phyloP scores from a whole-genome alignment of 2,797 vertebrate genomes.

The Gorsachius magnificus region DNA sequence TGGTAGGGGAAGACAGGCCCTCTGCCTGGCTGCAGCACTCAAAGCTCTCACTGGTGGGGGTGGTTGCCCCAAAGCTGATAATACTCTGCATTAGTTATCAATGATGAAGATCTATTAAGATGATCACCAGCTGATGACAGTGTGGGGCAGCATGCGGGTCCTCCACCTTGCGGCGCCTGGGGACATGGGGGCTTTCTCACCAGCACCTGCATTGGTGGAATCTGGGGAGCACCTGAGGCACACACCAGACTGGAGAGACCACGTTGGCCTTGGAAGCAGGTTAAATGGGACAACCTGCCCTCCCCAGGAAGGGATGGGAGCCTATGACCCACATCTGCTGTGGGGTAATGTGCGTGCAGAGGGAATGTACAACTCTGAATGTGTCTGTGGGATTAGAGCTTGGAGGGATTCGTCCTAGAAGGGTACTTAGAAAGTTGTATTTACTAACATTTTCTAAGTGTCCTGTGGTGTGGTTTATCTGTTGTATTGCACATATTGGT shows the following conservation, averaged over 20 bases:
- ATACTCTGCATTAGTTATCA: not conserved
- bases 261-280: rapidly evolving
- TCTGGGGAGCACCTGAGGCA: not conserved
- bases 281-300: not conserved
- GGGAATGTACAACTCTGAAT: not conserved
- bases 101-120: not conserved
- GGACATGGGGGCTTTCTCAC: not conserved
- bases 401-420: not conserved
- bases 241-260: not conserved
- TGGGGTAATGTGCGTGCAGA: not conserved
- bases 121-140: not conserved
- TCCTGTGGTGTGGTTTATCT: not conserved
- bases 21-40: not conserved
- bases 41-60: rapidly evolving
- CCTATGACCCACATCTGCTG: not conserved
- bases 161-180: rapidly evolving
- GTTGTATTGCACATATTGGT: not conserved
- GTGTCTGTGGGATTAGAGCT: not conserved
- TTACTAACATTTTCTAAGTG: not conserved
- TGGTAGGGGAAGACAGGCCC: no score
- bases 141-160: not conserved
- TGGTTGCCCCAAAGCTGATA: not conserved
- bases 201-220: rapidly evolving
- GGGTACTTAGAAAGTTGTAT: not conserved
- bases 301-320: not conserved